Base-by-base conservation (phyloP, 2,797 vertebrate species). In the Smutsia gigantea region DNA sequence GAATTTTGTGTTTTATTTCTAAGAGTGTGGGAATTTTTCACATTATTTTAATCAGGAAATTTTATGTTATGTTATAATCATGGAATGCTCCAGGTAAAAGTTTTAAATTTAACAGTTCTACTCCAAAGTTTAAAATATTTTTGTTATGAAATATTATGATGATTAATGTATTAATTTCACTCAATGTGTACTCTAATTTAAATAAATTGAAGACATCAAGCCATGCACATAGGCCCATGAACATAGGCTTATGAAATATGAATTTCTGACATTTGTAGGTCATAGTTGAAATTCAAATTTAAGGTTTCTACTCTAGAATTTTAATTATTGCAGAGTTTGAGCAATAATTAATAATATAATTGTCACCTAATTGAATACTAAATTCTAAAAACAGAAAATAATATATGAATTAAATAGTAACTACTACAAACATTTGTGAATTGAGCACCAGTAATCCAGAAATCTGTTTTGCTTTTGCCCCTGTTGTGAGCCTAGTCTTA, bases 91-190 rank as follows among this genome's bases (percentile, higher is more conserved):
- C 71, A 85, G 4, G 3, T 39, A 63, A 5, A 78, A 42, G 81
- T 88, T 86, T 90, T 18, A 95, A 85, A 89, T 57, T 86, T 72
- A 63, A 42, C 29, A 85, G 53, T 96, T 87, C 74, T 57, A 39
- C 63, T 69, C 4, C 37, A 77, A 39, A 92, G 21, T 84, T 89
- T 74, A 90, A 89, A 96, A 49, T 63, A 82, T 27, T 57, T 88
- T 63, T 81, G 49, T 25, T 95, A 9, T 4, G 9, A 91, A 83
- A 81, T 64, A 57, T 63, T 94, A 74, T 53, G 31, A 71, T 39
- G 4, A 6, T 55, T 75, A 89, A 88, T 83, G 21, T 15, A 63
- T 72, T 93, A 57, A 49, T 96, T 91, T 94, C 9, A 86, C 3
- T 89, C 29, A 18, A 17, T 51, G 9, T n/a, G 19, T 86, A 69